These are phyloP conservation scores for Athrips mouffetella DNA, from an alignment of 2,888 invertebrate species.

Conservation along the genomic window DNA sequence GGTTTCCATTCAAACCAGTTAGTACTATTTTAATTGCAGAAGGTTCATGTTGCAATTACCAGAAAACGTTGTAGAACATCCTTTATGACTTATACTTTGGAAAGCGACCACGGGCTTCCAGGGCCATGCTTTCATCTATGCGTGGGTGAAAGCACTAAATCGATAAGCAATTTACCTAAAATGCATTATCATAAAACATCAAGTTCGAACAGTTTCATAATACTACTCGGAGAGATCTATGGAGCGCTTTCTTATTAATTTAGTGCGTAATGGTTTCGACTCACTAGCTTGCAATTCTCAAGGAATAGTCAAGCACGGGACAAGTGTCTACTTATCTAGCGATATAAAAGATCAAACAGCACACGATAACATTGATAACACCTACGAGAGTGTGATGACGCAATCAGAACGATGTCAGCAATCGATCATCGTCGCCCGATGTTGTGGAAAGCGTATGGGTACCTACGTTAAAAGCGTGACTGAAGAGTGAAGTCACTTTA, in stretches of 20 bases:
- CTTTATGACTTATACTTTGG: slow-evolving; percentile 31
- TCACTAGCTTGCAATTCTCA: too few species aligned
- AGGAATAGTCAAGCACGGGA: too few species aligned
- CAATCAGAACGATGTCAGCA: slow-evolving; percentile 17
- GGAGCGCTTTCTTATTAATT: neutral
- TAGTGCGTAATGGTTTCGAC: neutral
- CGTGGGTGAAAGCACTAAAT: slow-evolving; percentile 42
- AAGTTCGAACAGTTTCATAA: neutral
- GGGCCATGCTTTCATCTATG: slow-evolving; percentile 33
- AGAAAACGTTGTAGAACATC: slow-evolving; percentile 29
- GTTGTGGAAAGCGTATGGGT: slow-evolving; percentile 30
- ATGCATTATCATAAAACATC: slow-evolving; percentile 22
- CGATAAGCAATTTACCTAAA: slow-evolving; percentile 36
- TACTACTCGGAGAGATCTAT: too few species aligned
- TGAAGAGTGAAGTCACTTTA: slow-evolving; percentile 19
- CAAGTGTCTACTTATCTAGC: too few species aligned
- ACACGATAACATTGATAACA: neutral
- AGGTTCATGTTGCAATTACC: slow-evolving; percentile 23
- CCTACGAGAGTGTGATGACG: neutral
- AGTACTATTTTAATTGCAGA: slow-evolving; percentile 15
- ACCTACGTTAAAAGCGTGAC: slow-evolving; percentile 19
- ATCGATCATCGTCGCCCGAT: slow-evolving; percentile 21
- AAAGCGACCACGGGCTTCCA: slow-evolving; percentile 29
- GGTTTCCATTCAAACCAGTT: slow-evolving; percentile 13
- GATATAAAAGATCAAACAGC: too few species aligned